Percentiles rank a stretch among this genome's conserved stretches.
phyloP scores from a whole-genome alignment of 2,113 vertebrate species.

The Megaleporinus macrocephalus region DNA sequence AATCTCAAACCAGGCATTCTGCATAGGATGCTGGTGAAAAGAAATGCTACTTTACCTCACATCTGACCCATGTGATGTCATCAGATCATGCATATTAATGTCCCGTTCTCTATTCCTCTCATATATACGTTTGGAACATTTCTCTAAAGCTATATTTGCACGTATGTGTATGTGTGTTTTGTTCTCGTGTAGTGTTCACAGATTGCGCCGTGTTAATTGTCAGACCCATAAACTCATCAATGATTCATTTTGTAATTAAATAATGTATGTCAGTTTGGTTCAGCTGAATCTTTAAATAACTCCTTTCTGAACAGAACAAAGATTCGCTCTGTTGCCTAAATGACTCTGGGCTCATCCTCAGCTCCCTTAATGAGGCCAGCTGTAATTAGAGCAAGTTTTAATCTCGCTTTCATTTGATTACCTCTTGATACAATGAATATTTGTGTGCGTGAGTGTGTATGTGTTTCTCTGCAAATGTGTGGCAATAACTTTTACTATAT shows the following conservation, averaged over 20 bases:
- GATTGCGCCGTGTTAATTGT: slow-evolving; percentile 13
- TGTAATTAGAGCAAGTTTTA: slow-evolving; percentile 49
- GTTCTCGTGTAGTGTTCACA: not conserved
- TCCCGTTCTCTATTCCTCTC: not conserved
- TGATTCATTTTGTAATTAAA: slow-evolving; percentile 44
- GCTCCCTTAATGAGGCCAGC: slow-evolving; percentile 46
- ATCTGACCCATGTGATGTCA: not conserved
- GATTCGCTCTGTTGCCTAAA: slow-evolving; percentile 35
- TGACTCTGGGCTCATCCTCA: slow-evolving; percentile 32
- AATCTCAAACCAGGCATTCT: not conserved
- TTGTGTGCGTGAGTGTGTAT: slow-evolving; percentile 38
- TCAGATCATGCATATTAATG: not conserved
- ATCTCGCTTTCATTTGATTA: slow-evolving; percentile 45
- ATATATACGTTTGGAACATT: not conserved
- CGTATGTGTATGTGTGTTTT: not conserved
- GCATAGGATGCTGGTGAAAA: too few relatives aligned
- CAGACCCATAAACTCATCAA: slow-evolving; percentile 22
- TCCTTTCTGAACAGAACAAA: slow-evolving; percentile 35
- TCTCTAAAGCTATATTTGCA: not conserved
- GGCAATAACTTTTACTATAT: not conserved
- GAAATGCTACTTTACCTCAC: too few relatives aligned
- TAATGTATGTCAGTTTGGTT: slow-evolving; percentile 43
- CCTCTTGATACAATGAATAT: slow-evolving; percentile 27
- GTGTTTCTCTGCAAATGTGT: not conserved
- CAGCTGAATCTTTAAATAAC: slow-evolving; percentile 48